Evolutionary conservation across 2,888 invertebrate species (phyloP), one percentile per base, ranked within the genome.

Genomic region (Malachius bipustulatus): DNA sequence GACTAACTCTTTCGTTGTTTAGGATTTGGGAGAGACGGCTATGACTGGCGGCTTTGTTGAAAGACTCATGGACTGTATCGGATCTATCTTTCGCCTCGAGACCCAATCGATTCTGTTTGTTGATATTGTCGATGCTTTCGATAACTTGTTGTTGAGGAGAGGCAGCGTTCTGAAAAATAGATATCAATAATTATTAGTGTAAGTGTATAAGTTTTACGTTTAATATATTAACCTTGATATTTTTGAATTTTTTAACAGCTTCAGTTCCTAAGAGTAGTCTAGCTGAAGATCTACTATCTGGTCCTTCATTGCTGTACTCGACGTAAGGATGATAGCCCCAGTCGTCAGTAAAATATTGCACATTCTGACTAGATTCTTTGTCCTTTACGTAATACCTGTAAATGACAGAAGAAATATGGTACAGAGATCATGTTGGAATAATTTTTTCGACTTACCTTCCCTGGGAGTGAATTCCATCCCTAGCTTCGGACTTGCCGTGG

Each of bases 321-420:
- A 73, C 68, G 11, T 73, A 66, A 4, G 76, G 73, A 59, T 77
- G 77, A 59, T 73, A 76, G 9, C 75, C 74, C 66, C 69, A 73
- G 48, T 68, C 68, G 49, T 77, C 74, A 0, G 73, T 72, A 19
- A 71, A 59, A 55, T 77, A 76, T 41, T 69, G 64, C 12, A 77
- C 73, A 38, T 69, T 66, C 43, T 72, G 70, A 27, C 57, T 51
- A 14, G 47, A 45, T 15, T 49, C 51, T 8, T 38, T 35, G 14
- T 45, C 47, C 41, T 59, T 51, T 1, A 62, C 58, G 40, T 59
- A 60, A 41, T 61, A 62, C 35, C 60, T 60, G 39, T 28, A 53
- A 49, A 42, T 10, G 10, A 6, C 6, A 19, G 6, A 19, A 8
- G n/a, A 8, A 8, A n/a, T 19, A 8, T 19, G 24, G n/a, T 19